Evolutionary conservation across 2,113 vertebrate genomes (phyloP).

Genomic region (Polyodon spathula): DNA sequence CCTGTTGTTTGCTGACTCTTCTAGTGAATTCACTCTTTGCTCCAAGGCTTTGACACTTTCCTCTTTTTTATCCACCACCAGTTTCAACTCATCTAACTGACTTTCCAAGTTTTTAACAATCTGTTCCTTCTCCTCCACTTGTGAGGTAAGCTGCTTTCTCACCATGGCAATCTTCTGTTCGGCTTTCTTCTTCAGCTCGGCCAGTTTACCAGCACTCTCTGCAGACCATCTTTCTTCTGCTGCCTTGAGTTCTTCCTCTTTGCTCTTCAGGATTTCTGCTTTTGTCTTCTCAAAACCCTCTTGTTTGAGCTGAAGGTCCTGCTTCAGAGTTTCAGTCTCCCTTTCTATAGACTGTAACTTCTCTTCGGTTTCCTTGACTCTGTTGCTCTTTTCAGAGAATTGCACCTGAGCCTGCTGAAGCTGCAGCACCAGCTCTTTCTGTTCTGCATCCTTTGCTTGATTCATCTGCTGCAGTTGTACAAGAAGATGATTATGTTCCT

Average conservation of each 20-base stretch:
- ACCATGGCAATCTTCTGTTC: slow-evolving; percentile 83
- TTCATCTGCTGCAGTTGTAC: slow-evolving; percentile 53
- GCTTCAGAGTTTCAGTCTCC: slow-evolving; percentile 51
- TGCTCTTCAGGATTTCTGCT: slow-evolving; percentile 48
- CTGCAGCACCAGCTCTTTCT: slow-evolving; percentile 50
- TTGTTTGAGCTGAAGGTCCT: slow-evolving; percentile 55
- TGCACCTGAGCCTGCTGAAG: slow-evolving; percentile 60
- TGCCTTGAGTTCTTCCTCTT: slow-evolving; percentile 65
- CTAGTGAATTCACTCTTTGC: slow-evolving; percentile 47
- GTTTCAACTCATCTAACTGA: slow-evolving; percentile 49
- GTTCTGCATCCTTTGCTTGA: slow-evolving; percentile 55
- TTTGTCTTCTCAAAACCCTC: slow-evolving; percentile 59
- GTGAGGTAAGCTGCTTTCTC: slow-evolving; percentile 69
- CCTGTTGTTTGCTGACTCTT: slow-evolving; percentile 42
- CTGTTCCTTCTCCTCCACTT: slow-evolving; percentile 78
- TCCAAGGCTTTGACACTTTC: slow-evolving; percentile 53
- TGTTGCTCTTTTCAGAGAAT: slow-evolving; percentile 55
- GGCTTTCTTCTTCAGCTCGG: slow-evolving; percentile 89
- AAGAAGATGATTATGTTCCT: slow-evolving; percentile 58
- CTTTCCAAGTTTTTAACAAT: slow-evolving; percentile 50
- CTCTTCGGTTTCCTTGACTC: slow-evolving; percentile 56
- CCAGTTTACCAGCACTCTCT: slow-evolving; percentile 61
- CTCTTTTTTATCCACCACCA: slow-evolving; percentile 49
- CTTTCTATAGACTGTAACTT: slow-evolving; percentile 57
- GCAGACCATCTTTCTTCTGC: slow-evolving; percentile 58